Evolutionary conservation across 2,113 vertebrate species (phyloP).

Genomic region (Ctenomys sociabilis): DNA sequence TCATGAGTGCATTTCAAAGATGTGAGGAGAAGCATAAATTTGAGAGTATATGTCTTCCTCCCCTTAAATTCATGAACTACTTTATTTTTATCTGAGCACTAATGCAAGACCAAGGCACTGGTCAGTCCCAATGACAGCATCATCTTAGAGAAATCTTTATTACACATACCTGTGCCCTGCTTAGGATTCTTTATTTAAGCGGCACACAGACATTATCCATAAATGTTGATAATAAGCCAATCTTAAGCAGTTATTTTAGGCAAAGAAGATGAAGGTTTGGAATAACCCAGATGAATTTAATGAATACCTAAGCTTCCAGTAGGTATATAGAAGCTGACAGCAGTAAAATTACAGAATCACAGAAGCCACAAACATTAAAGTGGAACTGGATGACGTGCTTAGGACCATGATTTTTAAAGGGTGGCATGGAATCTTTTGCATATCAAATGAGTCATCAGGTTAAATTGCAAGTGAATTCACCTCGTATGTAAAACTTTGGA

Average conservation of each 20-base stretch:
- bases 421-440: conserved; percentile 54
- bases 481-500: conserved; percentile 73
- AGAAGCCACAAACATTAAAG: conserved; percentile 68
- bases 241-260: conserved; percentile 55
- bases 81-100: conserved; percentile 81
- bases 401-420: conserved; percentile 55
- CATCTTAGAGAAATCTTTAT: conserved; percentile 70
- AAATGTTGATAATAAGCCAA: conserved; percentile 74
- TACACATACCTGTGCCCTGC: conserved; percentile 51
- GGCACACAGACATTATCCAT: conserved; percentile 65
- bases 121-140: conserved; percentile 45
- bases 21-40: conserved; percentile 78
- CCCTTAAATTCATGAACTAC: conserved; percentile 76
- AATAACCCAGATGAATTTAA: conserved; percentile 67
- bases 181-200: conserved; percentile 67
- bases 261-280: conserved; percentile 66
- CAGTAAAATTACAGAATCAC: conserved; percentile 64
- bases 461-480: conserved; percentile 77
- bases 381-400: conserved; percentile 66
- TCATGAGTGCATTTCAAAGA: conserved; percentile 56
- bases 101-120: conserved; percentile 70
- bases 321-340: conserved; percentile 69
- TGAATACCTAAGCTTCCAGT: conserved; percentile 75
- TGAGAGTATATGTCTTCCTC: conserved; percentile 68
- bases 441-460: conserved; percentile 69